These are phyloP conservation scores for Mythimna loreyi DNA, from an alignment of 2,888 invertebrate species.

Conservation along the genomic window DNA sequence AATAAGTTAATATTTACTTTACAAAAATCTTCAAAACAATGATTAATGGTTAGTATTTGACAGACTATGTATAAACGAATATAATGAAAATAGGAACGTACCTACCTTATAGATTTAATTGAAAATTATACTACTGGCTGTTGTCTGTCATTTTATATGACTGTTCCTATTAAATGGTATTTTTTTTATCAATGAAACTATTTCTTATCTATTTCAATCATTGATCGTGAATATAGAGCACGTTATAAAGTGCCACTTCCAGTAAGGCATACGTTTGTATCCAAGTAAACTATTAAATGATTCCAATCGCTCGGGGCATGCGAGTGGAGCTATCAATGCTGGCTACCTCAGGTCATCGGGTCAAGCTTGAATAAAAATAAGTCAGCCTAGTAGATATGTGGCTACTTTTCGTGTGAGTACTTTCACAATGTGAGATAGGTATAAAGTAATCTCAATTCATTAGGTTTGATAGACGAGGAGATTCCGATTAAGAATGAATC, in stretches of 20 bases:
- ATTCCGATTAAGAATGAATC: background rate
- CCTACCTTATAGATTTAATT: background rate
- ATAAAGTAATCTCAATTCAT: background rate
- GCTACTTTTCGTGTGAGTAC: slow-evolving; percentile 29
- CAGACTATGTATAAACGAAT: background rate
- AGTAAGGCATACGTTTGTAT: slow-evolving; percentile 39
- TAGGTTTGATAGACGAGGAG: background rate
- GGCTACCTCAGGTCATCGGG: slow-evolving; percentile 73
- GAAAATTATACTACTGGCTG: accelerated
- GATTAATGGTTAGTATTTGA: background rate
- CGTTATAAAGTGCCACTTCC: slow-evolving; percentile 30
- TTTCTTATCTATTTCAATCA: background rate
- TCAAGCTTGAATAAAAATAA: slow-evolving; percentile 67
- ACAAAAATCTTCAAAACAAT: background rate
- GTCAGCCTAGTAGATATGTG: slow-evolving; percentile 49
- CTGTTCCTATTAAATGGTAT: too few relatives aligned
- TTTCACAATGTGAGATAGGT: background rate
- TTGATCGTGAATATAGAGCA: too few relatives aligned
- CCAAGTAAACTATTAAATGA: slow-evolving; percentile 59
- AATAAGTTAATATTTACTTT: background rate
- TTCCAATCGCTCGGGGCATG: slow-evolving; percentile 60
- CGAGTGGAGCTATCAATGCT: slow-evolving; percentile 63
- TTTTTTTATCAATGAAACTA: too few relatives aligned
- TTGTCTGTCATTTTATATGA: background rate
- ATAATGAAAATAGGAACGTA: background rate